Percentiles rank a stretch among this genome's conserved stretches.
These are phyloP conservation scores for Okamejei kenojei DNA, from an alignment of 2,797 vertebrate genomes.

Conservation along the genomic window DNA sequence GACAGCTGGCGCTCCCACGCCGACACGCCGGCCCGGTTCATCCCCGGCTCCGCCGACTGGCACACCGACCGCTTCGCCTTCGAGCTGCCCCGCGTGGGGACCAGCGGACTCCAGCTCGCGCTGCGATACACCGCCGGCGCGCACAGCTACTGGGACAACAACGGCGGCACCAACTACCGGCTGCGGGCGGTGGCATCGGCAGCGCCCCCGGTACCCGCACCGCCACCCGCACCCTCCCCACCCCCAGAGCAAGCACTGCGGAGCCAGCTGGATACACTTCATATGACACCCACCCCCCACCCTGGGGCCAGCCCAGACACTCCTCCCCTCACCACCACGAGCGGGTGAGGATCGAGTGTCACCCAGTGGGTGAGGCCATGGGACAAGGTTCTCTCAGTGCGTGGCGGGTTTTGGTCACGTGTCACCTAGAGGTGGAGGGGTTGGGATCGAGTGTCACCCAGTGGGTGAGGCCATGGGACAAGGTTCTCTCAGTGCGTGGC, in stretches of 20 bases:
- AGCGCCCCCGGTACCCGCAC: no score
- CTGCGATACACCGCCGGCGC: conserved; percentile 22
- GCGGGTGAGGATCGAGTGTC: no score
- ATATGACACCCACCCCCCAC: not conserved
- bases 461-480: no score
- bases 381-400: no score
- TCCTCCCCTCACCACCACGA: no score
- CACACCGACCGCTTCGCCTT: conserved; percentile 35
- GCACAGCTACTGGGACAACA: conserved; percentile 31
- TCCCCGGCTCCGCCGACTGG: not conserved
- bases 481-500: no score
- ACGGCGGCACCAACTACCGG: conserved; percentile 14
- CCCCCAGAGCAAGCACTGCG: not conserved
- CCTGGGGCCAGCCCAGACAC: no score
- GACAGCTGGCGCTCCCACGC: not conserved
- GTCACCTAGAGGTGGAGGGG: no score
- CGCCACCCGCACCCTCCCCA: not conserved
- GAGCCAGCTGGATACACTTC: conserved; percentile 29
- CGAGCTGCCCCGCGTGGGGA: not conserved
- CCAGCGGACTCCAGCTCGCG: not conserved
- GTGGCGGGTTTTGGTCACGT: no score
- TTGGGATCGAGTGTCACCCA: no score
- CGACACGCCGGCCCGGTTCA: not conserved
- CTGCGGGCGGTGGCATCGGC: not conserved
- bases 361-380: no score